Evolutionary conservation across 1,140 invertebrate genomes (phyloP).

Genomic region (Cherax destructor): DNA sequence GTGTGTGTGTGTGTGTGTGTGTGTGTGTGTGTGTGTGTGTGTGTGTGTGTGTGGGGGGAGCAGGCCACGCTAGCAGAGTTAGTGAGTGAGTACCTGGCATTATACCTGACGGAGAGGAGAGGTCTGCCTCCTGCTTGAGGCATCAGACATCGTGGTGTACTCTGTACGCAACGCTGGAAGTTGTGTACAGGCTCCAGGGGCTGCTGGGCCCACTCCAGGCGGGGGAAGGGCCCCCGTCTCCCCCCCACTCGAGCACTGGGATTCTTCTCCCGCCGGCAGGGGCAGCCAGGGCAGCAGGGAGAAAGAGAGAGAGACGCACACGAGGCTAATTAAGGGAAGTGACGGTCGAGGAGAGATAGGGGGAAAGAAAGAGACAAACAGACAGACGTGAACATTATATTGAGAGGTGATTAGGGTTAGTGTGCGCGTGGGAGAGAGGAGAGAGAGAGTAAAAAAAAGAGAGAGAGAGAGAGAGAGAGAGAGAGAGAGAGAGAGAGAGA

Average conservation of each 20-base stretch:
- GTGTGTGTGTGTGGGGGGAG: too few species aligned
- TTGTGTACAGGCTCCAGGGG: conserved; percentile 7
- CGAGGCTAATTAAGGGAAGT: not conserved
- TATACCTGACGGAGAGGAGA: conserved; percentile 50
- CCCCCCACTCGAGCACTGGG: conserved; percentile 48
- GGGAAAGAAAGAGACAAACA: not conserved
- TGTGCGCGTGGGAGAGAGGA: not conserved
- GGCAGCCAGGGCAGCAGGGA: not conserved
- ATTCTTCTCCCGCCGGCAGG: conserved; percentile 47
- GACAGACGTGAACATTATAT: not conserved
- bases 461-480: too few species aligned
- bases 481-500: too few species aligned
- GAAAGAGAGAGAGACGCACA: not conserved
- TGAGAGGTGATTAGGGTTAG: not conserved
- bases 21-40: too few species aligned
- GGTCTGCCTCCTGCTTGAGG: conserved; percentile 36
- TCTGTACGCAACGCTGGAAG: conserved; percentile 57
- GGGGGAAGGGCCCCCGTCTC: conserved; percentile 35
- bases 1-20: too few species aligned
- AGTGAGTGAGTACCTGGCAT: not conserved
- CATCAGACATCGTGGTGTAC: conserved; percentile 55
- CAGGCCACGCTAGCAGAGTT: too few species aligned
- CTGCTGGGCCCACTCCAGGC: conserved; percentile 52
- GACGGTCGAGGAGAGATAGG: not conserved
- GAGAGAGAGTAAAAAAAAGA: too few species aligned